Evolutionary conservation across 2,113 vertebrate species (phyloP).

Genomic region (Ranitomeya imitator): DNA sequence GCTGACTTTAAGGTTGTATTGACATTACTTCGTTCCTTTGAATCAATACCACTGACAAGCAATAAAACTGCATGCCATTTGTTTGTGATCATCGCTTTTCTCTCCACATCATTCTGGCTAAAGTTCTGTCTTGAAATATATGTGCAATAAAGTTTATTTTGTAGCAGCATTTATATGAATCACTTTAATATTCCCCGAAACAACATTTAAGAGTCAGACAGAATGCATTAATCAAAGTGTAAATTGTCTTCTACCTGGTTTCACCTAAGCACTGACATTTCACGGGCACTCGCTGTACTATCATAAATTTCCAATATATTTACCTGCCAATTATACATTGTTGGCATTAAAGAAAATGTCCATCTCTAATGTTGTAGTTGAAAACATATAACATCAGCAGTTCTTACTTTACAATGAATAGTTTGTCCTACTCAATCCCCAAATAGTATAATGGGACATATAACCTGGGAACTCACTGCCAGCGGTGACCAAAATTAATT

Average conservation of each 20-base stretch:
- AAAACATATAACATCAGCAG: not conserved
- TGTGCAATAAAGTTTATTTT: slow-evolving; percentile 45
- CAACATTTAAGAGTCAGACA: slow-evolving; percentile 29
- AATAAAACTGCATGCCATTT: slow-evolving; percentile 41
- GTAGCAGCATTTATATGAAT: slow-evolving; percentile 43
- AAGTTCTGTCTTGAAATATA: slow-evolving; percentile 33
- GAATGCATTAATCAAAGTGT: slow-evolving; percentile 15
- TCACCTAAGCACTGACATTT: slow-evolving; percentile 22
- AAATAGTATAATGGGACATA: no score
- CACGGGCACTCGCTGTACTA: not conserved
- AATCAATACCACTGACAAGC: slow-evolving; percentile 41
- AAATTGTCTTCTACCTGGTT: slow-evolving; percentile 29
- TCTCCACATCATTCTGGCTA: slow-evolving; percentile 1
- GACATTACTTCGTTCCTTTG: slow-evolving; percentile 18
- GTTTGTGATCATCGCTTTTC: slow-evolving; percentile 18
- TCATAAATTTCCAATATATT: not conserved
- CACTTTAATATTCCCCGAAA: slow-evolving; percentile 32
- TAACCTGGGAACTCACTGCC: no score
- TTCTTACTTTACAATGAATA: not conserved
- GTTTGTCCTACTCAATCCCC: no score
- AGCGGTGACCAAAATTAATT: no score
- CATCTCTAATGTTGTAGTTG: not conserved
- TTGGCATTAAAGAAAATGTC: not conserved
- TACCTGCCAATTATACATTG: slow-evolving; percentile 9
- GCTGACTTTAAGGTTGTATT: slow-evolving; percentile 40